These are phyloP conservation scores for Oncorhynchus clarkii DNA, from an alignment of 2,113 vertebrate genomes.

Conservation along the genomic window DNA sequence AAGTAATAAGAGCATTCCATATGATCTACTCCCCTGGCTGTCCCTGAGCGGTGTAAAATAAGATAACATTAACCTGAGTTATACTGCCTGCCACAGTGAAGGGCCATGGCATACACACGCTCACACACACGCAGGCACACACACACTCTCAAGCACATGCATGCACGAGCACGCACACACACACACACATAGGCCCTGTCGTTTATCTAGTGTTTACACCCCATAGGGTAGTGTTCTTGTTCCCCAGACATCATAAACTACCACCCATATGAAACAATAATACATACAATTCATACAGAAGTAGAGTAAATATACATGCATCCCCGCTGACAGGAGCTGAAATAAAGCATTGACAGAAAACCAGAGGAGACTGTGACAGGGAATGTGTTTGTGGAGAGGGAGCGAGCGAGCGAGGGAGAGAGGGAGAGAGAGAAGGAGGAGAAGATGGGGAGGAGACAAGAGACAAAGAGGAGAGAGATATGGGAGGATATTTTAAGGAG, in stretches of 20 bases:
- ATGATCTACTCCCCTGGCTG: constrained; percentile 62
- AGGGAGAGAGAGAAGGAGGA: no score
- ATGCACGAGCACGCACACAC: background rate
- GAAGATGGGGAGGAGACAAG: background rate
- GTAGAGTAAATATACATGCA: constrained; percentile 32
- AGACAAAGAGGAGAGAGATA: no score
- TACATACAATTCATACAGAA: constrained; percentile 41
- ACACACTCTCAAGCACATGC: no score
- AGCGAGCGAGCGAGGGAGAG: no score
- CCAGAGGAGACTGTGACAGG: background rate
- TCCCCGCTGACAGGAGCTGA: background rate
- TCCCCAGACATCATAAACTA: constrained; percentile 47
- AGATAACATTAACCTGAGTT: constrained; percentile 71
- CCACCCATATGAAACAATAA: constrained; percentile 51
- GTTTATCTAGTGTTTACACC: constrained; percentile 47
- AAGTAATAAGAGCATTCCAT: constrained; percentile 64
- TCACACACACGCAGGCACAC: no score
- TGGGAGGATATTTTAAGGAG: background rate
- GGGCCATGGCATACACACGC: constrained; percentile 28
- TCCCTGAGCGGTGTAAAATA: constrained; percentile 61
- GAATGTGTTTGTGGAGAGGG: background rate
- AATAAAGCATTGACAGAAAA: background rate
- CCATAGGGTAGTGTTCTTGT: constrained; percentile 39
- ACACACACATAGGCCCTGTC: constrained; percentile 20
- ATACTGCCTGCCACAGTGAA: constrained; percentile 57